Conservation (phyloP, 1,140 invertebrate species). For the Drosophila hydei region DNA sequence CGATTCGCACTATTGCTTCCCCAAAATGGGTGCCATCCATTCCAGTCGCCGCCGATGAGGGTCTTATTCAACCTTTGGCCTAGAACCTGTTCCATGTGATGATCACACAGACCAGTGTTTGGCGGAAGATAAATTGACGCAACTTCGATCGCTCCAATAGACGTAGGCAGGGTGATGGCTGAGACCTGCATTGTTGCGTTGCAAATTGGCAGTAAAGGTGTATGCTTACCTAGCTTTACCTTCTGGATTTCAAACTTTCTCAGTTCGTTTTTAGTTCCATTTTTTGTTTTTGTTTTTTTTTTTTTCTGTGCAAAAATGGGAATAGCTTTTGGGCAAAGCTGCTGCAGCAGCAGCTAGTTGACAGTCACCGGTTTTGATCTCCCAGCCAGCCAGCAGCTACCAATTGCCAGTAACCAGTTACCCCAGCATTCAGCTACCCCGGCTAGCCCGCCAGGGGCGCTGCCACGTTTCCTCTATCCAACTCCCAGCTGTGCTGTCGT, state of each 20-base stretch:
- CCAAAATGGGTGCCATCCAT: too few species aligned
- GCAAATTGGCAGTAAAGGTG: too few species aligned
- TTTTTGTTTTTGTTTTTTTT: background rate
- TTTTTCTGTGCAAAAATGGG: background rate
- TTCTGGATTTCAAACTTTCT: slow-evolving; percentile 5
- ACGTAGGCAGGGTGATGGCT: too few species aligned
- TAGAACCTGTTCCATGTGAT: too few species aligned
- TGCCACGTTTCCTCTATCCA: background rate
- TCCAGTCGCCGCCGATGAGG: too few species aligned
- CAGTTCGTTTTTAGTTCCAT: slow-evolving; percentile 3
- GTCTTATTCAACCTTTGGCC: too few species aligned
- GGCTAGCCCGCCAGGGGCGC: slow-evolving; percentile 20
- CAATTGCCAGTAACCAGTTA: slow-evolving; percentile 18
- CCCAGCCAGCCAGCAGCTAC: slow-evolving; percentile 10
- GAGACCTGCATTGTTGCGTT: too few species aligned
- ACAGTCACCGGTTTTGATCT: slow-evolving; percentile 29
- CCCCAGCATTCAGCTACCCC: background rate
- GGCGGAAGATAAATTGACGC: too few species aligned
- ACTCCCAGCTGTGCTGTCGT: slow-evolving; percentile 68
- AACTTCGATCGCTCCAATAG: too few species aligned
- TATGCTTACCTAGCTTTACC: slow-evolving; percentile 12
- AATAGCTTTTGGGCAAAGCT: slow-evolving; percentile 24
- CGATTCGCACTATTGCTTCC: too few species aligned
- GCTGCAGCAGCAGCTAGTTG: slow-evolving; percentile 23
- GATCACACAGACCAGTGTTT: too few species aligned